phyloP scores from a whole-genome alignment of 2,113 vertebrate genomes.

The Bubo blakistoni region DNA sequence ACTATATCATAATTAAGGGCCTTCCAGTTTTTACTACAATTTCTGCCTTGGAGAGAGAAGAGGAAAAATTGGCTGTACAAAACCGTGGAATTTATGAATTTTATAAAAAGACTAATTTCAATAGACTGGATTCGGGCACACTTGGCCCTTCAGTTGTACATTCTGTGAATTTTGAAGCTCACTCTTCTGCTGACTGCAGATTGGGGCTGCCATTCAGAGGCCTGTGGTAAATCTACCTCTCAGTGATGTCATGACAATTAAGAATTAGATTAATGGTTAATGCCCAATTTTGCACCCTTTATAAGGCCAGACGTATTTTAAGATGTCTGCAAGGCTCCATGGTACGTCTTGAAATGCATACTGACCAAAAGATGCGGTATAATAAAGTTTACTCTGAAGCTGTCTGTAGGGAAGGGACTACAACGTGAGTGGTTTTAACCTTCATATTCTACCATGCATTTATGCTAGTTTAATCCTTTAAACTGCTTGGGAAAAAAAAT shows the following conservation, averaged over 20 bases:
- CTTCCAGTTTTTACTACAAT: slow-evolving; percentile 13
- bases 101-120: neutral
- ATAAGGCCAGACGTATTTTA: neutral
- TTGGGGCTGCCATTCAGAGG: neutral
- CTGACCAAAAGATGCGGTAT: neutral
- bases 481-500: neutral
- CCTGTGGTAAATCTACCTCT: slow-evolving; percentile 46
- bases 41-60: slow-evolving; percentile 24
- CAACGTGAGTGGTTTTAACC: neutral
- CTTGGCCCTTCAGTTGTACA: neutral
- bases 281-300: neutral
- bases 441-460: neutral
- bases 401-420: neutral
- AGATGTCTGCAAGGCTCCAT: neutral
- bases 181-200: neutral
- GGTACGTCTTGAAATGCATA: neutral
- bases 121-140: neutral
- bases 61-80: neutral
- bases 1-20: slow-evolving; percentile 22
- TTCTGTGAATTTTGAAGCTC: slow-evolving; percentile 17
- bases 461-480: neutral
- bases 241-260: neutral
- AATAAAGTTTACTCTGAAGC: neutral
- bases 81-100: neutral
- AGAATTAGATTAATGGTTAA: neutral